A percentile compares a stretch with the other conserved stretches of the same genome.
phyloP scores from a whole-genome alignment of 2,113 vertebrate species.

The Neodon shergylaensis region DNA sequence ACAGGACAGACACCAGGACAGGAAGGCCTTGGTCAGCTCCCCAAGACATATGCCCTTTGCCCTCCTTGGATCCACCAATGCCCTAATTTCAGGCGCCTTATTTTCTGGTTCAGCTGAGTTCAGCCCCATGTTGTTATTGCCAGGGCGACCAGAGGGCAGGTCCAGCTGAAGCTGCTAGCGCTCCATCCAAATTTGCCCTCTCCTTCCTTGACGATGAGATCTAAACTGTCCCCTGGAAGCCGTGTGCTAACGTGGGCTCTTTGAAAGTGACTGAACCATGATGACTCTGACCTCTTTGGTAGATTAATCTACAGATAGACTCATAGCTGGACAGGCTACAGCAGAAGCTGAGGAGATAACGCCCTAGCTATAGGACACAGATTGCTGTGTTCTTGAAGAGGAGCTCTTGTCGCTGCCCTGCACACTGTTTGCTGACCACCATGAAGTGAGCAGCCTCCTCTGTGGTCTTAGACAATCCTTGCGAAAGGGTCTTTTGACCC shows the following conservation, averaged over 20 bases:
- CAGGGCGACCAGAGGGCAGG: background rate
- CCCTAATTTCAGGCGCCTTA: background rate
- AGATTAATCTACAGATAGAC: background rate
- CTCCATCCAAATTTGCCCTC: background rate
- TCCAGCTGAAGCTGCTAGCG: background rate
- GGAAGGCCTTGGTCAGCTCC: background rate
- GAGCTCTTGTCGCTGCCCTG: background rate
- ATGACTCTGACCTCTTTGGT: background rate
- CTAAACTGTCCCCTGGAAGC: background rate
- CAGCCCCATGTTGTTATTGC: background rate
- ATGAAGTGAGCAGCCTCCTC: background rate
- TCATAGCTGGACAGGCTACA: background rate
- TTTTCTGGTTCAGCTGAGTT: background rate
- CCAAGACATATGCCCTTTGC: fast-evolving
- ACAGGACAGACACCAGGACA: background rate
- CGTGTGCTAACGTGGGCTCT: background rate
- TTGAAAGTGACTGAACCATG: background rate
- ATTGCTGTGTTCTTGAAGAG: background rate
- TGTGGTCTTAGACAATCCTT: no score
- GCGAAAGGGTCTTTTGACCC: background rate
- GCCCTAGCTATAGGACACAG: background rate
- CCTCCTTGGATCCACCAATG: background rate
- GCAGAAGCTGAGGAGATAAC: background rate
- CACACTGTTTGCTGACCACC: background rate
- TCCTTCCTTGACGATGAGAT: background rate